These are phyloP conservation scores for Lacanobia oleracea DNA, from an alignment of 2,888 invertebrate species.

Conservation along the genomic window DNA sequence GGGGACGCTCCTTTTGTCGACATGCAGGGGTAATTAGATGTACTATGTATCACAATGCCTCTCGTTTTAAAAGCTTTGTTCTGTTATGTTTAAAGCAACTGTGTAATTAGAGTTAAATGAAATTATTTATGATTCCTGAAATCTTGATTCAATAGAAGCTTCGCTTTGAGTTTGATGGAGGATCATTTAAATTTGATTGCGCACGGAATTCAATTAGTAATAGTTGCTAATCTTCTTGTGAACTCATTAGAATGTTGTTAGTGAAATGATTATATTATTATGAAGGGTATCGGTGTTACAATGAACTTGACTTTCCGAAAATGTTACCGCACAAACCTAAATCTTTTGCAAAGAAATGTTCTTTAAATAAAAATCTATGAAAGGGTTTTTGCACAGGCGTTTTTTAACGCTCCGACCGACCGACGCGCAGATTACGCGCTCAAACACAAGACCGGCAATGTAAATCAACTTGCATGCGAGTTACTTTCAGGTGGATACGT, in stretches of 20 bases:
- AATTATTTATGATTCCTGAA: constrained; percentile 34
- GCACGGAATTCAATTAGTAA: constrained; percentile 21
- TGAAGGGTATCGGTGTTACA: too few relatives aligned
- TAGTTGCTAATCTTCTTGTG: background rate
- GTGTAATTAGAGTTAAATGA: constrained; percentile 31
- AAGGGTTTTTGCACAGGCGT: too few relatives aligned
- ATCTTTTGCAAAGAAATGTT: too few relatives aligned
- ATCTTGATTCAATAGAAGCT: constrained; percentile 1
- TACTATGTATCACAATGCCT: constrained; percentile 33
- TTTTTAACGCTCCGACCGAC: too few relatives aligned
- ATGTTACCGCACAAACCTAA: background rate
- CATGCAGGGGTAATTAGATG: constrained; percentile 62
- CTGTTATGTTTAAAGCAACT: constrained; percentile 13
- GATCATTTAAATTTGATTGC: constrained; percentile 43
- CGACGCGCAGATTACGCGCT: too few relatives aligned
- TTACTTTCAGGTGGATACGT: too few relatives aligned
- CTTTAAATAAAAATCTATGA: too few relatives aligned
- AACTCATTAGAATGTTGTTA: background rate
- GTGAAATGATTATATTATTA: background rate
- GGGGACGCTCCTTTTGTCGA: constrained; percentile 53
- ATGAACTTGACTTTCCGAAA: background rate
- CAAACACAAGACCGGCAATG: too few relatives aligned
- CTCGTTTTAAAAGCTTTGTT: constrained; percentile 49
- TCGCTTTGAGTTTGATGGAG: constrained; percentile 15
- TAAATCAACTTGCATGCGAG: too few relatives aligned